Conservation (phyloP, 2,888 invertebrate genomes). For the Netelia fuscicornis region DNA sequence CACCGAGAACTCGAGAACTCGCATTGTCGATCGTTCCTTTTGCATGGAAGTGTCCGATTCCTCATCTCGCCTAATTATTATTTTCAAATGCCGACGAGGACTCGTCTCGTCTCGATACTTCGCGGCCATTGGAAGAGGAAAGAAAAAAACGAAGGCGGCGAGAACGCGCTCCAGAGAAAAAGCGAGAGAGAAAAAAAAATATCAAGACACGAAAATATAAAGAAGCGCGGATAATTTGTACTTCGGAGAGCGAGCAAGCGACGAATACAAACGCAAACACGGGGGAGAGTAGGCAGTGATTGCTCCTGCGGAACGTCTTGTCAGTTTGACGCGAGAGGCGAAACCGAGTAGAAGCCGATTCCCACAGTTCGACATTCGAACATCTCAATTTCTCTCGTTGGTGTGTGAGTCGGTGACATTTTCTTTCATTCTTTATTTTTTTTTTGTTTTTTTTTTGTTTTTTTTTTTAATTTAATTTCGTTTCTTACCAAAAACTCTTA, state of each 20-base stretch:
- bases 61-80: slow-evolving; percentile 20
- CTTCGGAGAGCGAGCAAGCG: neutral
- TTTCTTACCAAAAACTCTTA: neutral
- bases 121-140: neutral
- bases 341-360: slow-evolving; percentile 38
- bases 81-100: slow-evolving; percentile 40
- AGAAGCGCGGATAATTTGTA: slow-evolving; percentile 38
- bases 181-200: slow-evolving; percentile 18
- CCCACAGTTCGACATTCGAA: slow-evolving; percentile 2
- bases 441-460: slow-evolving; percentile 9
- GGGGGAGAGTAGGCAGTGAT: slow-evolving; percentile 42
- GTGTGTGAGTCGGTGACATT: neutral
- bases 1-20: neutral
- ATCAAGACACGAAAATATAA: slow-evolving; percentile 28
- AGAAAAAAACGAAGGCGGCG: too few species aligned
- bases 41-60: slow-evolving; percentile 40
- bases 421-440: neutral
- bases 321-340: slow-evolving; percentile 61
- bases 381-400: slow-evolving; percentile 16
- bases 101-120: slow-evolving; percentile 37
- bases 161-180: neutral
- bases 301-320: slow-evolving; percentile 38
- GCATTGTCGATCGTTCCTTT: too few species aligned
- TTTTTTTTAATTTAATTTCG: neutral
- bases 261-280: neutral